Conservation (phyloP, 2,113 vertebrate species). For the Chrysemys picta region DNA sequence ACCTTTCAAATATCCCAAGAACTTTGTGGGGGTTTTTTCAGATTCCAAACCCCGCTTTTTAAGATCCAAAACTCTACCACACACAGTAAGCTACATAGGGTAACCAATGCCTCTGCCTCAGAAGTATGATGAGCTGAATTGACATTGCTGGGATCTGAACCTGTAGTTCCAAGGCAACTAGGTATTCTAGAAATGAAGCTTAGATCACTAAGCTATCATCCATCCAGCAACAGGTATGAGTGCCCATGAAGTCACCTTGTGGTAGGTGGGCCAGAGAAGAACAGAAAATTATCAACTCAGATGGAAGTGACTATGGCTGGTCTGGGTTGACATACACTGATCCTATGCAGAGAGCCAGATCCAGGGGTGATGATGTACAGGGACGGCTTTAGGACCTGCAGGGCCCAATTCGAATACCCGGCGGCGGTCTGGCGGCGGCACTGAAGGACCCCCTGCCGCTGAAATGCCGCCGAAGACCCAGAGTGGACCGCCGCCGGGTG, state of each 20-base stretch:
- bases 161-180: not conserved
- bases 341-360: not conserved
- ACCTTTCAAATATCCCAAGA: not conserved
- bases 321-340: not conserved
- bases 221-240: not conserved
- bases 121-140: not conserved
- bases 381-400: no score
- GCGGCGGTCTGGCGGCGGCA: no score
- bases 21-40: fast-evolving
- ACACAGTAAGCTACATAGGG: not conserved
- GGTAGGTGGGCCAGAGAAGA: not conserved
- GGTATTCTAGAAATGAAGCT: not conserved
- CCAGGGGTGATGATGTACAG: not conserved
- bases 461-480: no score
- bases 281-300: not conserved
- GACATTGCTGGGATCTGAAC: not conserved
- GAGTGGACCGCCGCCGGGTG: no score
- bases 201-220: not conserved
- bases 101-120: fast-evolving
- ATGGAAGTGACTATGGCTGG: not conserved
- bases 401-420: no score
- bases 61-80: not conserved
- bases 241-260: not conserved
- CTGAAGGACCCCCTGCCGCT: no score
- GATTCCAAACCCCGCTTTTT: not conserved